Base-by-base conservation (phyloP, 2,113 vertebrate species). In the Stercorarius parasiticus region DNA sequence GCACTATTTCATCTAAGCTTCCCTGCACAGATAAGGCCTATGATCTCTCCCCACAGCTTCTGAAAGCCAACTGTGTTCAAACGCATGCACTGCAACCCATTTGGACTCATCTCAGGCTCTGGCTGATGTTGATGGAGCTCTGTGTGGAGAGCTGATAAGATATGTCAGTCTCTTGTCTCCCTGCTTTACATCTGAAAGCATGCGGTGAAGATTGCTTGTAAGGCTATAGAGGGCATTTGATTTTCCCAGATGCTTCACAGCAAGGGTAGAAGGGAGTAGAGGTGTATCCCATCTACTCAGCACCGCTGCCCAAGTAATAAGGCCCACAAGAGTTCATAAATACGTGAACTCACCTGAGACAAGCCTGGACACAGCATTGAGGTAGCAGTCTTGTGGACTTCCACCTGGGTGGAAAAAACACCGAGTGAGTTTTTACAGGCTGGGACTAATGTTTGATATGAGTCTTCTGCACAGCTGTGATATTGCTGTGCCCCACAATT, bases 121-220 rank as follows among this genome's bases (percentile, higher is more conserved):
- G 70, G 36, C 34, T 90, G 66, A 82, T 38, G 93, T 5, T 91
- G 95, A 87, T 82, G 66, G 82, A 91, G 21, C 53, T 87, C 56
- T 93, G 34, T 72, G 79, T 49, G 30, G 70, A 85, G 58, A 85
- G 5, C 77, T 86, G 97, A 93, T 96, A 96, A 97, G 96, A 95
- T 94, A 94, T 11, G 53, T 29, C 71, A 45, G 69, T 85, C 56
- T 90, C 47, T 34, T 65, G 36, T 82, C 81, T 95, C 69, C 11
- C 61, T 74, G 80, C 61, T 93, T 87, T 86, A 65, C 15, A 71
- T 88, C 80, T 84, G 86, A 76, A 83, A 72, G 70, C 47, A 15
- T 19, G 70, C 64, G 56, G 26, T 77, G 42, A 79, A 85, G 89
- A 66, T 26, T 53, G 27, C 59, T 78, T 74, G 14, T 50, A n/a